phyloP scores from a whole-genome alignment of 2,113 vertebrate genomes.

The Dasyprocta punctata region DNA sequence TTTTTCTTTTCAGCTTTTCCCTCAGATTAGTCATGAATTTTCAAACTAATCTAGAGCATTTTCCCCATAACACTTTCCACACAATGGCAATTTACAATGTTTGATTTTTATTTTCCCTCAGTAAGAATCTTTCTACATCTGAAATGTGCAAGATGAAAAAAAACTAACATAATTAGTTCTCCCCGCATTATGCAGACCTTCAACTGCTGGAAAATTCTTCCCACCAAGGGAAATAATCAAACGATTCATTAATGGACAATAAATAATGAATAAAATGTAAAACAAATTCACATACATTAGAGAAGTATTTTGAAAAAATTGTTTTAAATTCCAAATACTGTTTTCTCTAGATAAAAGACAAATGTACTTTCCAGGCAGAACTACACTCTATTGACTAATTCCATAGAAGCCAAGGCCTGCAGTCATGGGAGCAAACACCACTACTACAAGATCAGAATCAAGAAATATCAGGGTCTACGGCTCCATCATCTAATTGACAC shows the following conservation, averaged over 20 bases:
- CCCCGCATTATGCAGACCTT: slow-evolving; percentile 75
- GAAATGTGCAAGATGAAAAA: slow-evolving; percentile 45
- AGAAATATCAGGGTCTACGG: rapidly evolving
- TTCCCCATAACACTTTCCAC: slow-evolving; percentile 51
- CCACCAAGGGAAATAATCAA: slow-evolving; percentile 75
- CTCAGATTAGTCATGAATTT: slow-evolving; percentile 44
- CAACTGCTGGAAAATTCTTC: slow-evolving; percentile 68
- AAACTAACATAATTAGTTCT: slow-evolving; percentile 66
- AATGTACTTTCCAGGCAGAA: not conserved
- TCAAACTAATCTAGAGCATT: slow-evolving; percentile 23
- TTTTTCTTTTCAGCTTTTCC: not conserved
- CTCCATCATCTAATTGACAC: not conserved
- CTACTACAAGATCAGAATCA: too few species aligned
- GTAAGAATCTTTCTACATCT: slow-evolving; percentile 51
- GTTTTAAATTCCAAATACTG: not conserved
- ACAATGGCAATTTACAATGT: slow-evolving; percentile 57
- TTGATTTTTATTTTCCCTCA: slow-evolving; percentile 61
- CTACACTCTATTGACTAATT: rapidly evolving
- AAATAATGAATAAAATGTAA: slow-evolving; percentile 70
- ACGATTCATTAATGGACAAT: slow-evolving; percentile 72
- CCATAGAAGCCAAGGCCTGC: rapidly evolving
- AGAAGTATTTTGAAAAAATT: slow-evolving; percentile 2
- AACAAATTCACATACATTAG: slow-evolving; percentile 58
- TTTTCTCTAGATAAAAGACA: not conserved
- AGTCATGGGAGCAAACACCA: not conserved